phyloP scores from a whole-genome alignment of 1,140 invertebrate genomes.

The Pollicipes pollicipes region DNA sequence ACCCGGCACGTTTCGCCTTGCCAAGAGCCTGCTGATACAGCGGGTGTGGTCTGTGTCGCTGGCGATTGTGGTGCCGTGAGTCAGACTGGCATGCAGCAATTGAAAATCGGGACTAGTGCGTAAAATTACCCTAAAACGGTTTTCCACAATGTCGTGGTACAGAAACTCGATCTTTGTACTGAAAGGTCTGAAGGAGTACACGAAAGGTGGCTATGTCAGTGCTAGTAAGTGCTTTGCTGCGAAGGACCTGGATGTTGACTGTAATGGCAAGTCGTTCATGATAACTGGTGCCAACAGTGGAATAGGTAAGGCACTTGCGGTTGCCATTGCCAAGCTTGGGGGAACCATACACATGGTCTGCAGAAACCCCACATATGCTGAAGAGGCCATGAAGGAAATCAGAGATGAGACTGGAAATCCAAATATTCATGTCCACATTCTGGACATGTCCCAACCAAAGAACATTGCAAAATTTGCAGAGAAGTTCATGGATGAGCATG shows the following conservation, averaged over 20 bases:
- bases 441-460: slow-evolving; percentile 30
- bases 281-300: slow-evolving; percentile 34
- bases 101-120: too few relatives aligned
- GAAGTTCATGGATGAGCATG: slow-evolving; percentile 24
- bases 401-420: slow-evolving; percentile 24
- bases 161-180: not conserved
- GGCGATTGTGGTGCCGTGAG: too few relatives aligned
- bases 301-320: slow-evolving; percentile 25
- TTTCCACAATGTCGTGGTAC: slow-evolving; percentile 7
- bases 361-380: slow-evolving; percentile 22
- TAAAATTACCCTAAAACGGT: too few relatives aligned
- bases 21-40: too few relatives aligned
- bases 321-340: slow-evolving; percentile 25
- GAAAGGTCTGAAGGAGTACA: not conserved
- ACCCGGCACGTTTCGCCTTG: too few relatives aligned
- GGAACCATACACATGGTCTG: slow-evolving; percentile 34
- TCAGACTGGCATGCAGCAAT: too few relatives aligned
- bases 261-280: slow-evolving; percentile 26
- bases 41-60: too few relatives aligned
- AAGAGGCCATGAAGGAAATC: slow-evolving; percentile 24
- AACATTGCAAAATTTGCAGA: slow-evolving; percentile 28
- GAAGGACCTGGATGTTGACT: slow-evolving; percentile 30
- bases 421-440: slow-evolving; percentile 29
- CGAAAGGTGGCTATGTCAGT: slow-evolving; percentile 24
- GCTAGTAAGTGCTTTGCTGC: slow-evolving; percentile 28